phyloP scores from a whole-genome alignment of 2,113 vertebrate species.

The Neolamprologus ventralis region DNA sequence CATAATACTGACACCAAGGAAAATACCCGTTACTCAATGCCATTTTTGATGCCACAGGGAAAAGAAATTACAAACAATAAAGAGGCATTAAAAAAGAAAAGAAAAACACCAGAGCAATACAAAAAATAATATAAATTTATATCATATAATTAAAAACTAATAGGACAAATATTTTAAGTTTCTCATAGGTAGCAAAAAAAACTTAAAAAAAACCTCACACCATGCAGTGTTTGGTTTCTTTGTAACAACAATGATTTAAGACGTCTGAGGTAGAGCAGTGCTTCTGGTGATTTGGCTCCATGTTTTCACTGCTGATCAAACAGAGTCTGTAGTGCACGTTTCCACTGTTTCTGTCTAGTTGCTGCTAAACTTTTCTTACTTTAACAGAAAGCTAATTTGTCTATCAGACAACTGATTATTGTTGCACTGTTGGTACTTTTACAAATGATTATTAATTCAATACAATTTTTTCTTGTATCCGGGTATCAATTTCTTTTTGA shows the following conservation, averaged over 20 bases:
- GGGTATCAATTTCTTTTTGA: background rate
- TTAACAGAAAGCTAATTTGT: background rate
- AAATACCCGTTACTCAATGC: background rate
- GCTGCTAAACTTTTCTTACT: background rate
- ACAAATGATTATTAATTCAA: background rate
- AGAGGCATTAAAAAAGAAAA: background rate
- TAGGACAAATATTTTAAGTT: background rate
- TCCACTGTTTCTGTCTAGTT: background rate
- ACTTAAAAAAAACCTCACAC: rapidly evolving
- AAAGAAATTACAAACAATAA: background rate
- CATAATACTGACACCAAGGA: background rate
- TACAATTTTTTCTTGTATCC: background rate
- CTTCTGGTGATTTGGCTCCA: background rate
- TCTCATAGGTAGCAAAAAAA: background rate
- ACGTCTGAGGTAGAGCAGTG: background rate
- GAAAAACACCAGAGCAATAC: background rate
- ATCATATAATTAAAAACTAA: background rate
- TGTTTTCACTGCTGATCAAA: background rate
- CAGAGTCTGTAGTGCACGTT: background rate
- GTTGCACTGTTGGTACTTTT: background rate
- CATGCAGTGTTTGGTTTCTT: background rate
- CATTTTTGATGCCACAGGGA: background rate
- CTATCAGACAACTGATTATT: background rate
- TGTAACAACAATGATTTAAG: background rate
- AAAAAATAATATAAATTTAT: background rate